These are phyloP conservation scores for Gambusia yucatana DNA, from an alignment of 2,797 vertebrate species.

Conservation along the genomic window DNA sequence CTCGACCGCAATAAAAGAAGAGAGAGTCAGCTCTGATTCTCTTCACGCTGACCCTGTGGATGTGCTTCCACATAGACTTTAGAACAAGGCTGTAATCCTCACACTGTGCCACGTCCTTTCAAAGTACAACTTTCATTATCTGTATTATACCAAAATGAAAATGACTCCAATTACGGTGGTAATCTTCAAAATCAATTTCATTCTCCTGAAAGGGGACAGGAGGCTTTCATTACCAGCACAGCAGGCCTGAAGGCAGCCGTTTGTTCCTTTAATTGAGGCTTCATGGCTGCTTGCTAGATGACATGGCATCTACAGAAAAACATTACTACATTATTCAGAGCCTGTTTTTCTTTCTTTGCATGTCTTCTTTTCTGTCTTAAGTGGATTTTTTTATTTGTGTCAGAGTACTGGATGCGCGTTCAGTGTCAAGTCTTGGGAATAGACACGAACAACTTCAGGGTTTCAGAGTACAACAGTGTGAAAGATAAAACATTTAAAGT, in stretches of 20 bases:
- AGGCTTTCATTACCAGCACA: slow-evolving; percentile 7
- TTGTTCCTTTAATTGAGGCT: slow-evolving; percentile 1
- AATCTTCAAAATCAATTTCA: slow-evolving; percentile 35
- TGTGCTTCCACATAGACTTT: not conserved
- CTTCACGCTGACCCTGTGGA: slow-evolving; percentile 44
- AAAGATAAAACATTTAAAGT: not conserved
- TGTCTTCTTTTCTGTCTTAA: not conserved
- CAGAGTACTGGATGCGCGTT: not conserved
- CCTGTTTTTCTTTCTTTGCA: not conserved
- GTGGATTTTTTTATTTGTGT: not conserved
- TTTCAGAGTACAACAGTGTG: not conserved
- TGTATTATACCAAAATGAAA: slow-evolving; percentile 25
- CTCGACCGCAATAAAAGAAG: slow-evolving; percentile 35
- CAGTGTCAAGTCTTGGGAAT: not conserved
- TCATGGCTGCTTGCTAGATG: slow-evolving; percentile 2
- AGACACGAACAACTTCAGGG: not conserved
- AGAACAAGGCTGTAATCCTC: slow-evolving; percentile 9
- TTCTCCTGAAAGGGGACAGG: slow-evolving; percentile 12
- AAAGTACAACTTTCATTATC: slow-evolving; percentile 15
- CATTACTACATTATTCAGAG: not conserved
- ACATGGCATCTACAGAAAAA: not conserved
- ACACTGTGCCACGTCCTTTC: slow-evolving; percentile 15
- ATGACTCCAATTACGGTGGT: slow-evolving; percentile 11
- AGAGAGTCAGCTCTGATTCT: slow-evolving; percentile 61
- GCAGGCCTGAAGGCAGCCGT: not conserved